phyloP scores from a whole-genome alignment of 2,888 invertebrate species.

The Rotaria macrura region DNA sequence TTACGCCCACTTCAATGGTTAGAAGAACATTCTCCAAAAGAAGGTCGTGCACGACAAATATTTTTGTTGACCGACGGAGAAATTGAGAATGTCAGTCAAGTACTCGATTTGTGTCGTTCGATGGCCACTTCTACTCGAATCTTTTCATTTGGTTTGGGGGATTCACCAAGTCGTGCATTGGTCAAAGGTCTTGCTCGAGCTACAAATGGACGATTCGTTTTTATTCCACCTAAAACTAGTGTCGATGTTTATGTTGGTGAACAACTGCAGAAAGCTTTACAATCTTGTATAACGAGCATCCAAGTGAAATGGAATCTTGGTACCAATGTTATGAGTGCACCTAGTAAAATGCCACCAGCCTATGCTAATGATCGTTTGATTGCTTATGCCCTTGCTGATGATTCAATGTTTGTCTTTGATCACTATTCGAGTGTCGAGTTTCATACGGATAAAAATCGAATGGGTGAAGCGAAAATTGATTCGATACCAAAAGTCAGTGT shows the following conservation, averaged over 20 bases:
- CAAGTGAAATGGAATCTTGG: background rate
- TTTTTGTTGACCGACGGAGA: background rate
- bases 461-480: background rate
- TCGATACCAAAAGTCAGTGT: background rate
- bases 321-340: background rate
- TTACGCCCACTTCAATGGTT: background rate
- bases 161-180: no score
- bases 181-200: no score
- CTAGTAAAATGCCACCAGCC: background rate
- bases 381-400: background rate
- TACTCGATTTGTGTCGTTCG: no score
- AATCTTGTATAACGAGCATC: background rate
- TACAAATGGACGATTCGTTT: no score
- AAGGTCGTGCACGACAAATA: background rate
- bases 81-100: background rate
- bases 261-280: background rate
- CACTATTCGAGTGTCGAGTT: background rate
- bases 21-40: background rate
- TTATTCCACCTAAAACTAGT: background rate
- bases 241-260: background rate
- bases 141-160: no score
- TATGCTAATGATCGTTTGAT: background rate
- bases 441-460: background rate
- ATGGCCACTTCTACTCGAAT: no score
- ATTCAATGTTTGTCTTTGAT: background rate